phyloP scores from a whole-genome alignment of 2,113 vertebrate genomes.

The Pungitius pungitius region DNA sequence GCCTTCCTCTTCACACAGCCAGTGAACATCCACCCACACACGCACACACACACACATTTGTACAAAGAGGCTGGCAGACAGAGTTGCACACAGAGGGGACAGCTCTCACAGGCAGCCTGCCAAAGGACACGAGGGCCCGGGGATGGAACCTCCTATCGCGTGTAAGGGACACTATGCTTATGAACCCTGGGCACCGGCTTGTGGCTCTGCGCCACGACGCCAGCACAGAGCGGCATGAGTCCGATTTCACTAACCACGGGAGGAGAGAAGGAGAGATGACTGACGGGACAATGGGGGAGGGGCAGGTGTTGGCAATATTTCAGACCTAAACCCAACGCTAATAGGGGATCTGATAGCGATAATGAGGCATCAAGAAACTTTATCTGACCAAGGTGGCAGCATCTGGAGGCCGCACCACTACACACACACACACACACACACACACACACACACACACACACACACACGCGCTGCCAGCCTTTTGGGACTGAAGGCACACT shows the following conservation, averaged over 20 bases:
- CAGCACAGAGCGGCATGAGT: background rate
- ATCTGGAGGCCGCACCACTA: background rate
- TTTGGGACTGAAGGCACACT: background rate
- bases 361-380: background rate
- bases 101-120: background rate
- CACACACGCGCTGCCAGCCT: too few species aligned
- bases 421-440: too few species aligned
- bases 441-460: background rate
- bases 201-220: background rate
- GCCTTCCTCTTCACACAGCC: background rate
- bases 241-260: background rate
- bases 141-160: background rate
- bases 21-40: background rate
- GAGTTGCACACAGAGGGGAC: background rate
- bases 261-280: background rate
- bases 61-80: too few species aligned
- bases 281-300: background rate
- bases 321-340: background rate
- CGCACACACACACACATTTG: too few species aligned
- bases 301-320: background rate
- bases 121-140: background rate
- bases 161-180: background rate
- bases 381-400: background rate
- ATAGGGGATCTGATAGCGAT: background rate
- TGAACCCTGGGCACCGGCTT: background rate